These are phyloP conservation scores for Chionodraco myersi DNA, from an alignment of 2,113 vertebrate species.

Conservation along the genomic window DNA sequence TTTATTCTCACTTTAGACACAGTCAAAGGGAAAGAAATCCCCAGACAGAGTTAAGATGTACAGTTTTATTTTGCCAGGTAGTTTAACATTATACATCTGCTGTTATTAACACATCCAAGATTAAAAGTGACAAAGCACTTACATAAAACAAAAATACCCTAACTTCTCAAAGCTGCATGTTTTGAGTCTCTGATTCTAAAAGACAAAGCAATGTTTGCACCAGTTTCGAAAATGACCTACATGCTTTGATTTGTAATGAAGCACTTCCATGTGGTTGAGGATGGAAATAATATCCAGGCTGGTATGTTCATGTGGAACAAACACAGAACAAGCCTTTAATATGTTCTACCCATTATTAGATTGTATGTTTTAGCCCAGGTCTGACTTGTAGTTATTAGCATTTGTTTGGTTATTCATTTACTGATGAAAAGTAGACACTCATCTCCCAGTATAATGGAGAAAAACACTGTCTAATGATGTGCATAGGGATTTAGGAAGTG, in stretches of 20 bases:
- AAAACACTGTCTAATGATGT: slow-evolving; percentile 65
- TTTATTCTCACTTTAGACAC: neutral
- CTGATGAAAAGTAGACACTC: slow-evolving; percentile 51
- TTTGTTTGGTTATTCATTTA: slow-evolving; percentile 55
- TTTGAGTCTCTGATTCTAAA: slow-evolving; percentile 37
- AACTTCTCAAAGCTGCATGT: neutral
- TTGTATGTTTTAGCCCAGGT: slow-evolving; percentile 61
- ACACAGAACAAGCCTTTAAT: neutral
- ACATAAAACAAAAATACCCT: neutral
- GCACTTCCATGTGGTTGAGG: neutral
- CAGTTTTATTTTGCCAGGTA: neutral
- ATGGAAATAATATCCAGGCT: slow-evolving; percentile 25
- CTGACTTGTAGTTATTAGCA: slow-evolving; percentile 54
- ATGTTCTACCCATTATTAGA: neutral
- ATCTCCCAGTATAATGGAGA: slow-evolving; percentile 53
- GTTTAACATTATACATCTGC: slow-evolving; percentile 6
- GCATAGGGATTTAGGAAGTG: slow-evolving; percentile 53
- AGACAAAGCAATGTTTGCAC: slow-evolving; percentile 42
- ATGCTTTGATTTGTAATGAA: slow-evolving; percentile 64
- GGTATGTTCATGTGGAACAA: neutral
- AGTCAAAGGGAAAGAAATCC: slow-evolving; percentile 9
- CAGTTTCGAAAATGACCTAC: slow-evolving; percentile 53
- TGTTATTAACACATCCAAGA: neutral
- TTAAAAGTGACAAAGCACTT: slow-evolving; percentile 1
- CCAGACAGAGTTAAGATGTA: neutral